These are phyloP conservation scores for Alsophila aescularia DNA, from an alignment of 2,888 invertebrate species.

Conservation along the genomic window DNA sequence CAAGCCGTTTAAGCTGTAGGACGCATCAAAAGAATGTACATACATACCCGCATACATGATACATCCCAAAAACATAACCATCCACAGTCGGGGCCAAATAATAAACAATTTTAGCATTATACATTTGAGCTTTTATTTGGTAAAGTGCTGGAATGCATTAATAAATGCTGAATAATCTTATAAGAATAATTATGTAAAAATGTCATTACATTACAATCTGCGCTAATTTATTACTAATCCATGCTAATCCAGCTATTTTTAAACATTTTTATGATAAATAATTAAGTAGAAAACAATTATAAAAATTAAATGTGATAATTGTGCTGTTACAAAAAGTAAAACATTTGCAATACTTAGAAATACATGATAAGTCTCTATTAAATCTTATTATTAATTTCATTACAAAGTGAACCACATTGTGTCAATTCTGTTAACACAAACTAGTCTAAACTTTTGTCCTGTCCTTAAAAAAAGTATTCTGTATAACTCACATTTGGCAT, in stretches of 20 bases:
- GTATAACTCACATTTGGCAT: no score
- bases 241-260: conserved; percentile 45
- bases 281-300: background rate
- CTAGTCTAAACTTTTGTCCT: no score
- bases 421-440: no score
- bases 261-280: no score
- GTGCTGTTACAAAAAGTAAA: conserved; percentile 23
- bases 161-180: conserved; percentile 68
- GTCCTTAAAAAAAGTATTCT: no score
- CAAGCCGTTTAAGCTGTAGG: no score
- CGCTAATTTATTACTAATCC: conserved; percentile 29
- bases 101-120: conserved; percentile 32
- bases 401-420: conserved; percentile 20
- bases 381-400: conserved; percentile 34
- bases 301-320: conserved; percentile 3
- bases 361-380: conserved; percentile 35
- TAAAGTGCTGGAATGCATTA: conserved; percentile 80
- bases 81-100: no score
- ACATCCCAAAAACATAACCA: no score
- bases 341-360: conserved; percentile 25
- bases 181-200: conserved; percentile 37
- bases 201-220: conserved; percentile 11
- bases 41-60: no score
- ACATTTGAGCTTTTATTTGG: conserved; percentile 67
- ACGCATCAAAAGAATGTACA: no score